A percentile compares a stretch with the other conserved stretches of the same genome.
phyloP scores from a whole-genome alignment of 2,113 vertebrate genomes.

The Grallaria varia region DNA sequence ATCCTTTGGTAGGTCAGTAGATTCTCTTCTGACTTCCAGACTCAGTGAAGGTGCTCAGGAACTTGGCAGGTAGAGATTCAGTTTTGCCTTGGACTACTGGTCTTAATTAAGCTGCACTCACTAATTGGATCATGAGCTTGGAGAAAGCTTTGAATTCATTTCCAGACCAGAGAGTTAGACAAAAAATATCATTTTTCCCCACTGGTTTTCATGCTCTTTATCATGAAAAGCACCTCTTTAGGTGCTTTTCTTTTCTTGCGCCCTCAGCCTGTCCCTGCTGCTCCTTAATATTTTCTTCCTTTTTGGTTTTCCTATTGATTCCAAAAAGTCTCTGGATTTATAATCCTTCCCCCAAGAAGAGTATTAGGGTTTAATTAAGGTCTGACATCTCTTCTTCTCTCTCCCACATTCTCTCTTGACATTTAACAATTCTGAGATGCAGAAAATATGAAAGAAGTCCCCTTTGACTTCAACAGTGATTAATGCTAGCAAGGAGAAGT shows the following conservation, averaged over 20 bases:
- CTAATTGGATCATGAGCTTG: neutral
- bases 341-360: neutral
- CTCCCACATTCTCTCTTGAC: neutral
- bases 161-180: neutral
- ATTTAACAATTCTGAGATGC: neutral
- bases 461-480: conserved; percentile 10
- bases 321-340: neutral
- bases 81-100: neutral
- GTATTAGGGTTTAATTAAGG: neutral
- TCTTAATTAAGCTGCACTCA: neutral
- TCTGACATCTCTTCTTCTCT: neutral
- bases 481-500: neutral
- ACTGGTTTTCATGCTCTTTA: neutral
- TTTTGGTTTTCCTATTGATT: neutral
- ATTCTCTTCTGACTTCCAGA: neutral
- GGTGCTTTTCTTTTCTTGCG: neutral
- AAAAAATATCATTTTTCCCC: neutral
- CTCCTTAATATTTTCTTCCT: neutral
- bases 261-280: neutral
- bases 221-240: neutral
- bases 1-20: neutral
- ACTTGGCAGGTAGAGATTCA: neutral
- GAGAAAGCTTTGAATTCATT: neutral
- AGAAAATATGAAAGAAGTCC: neutral
- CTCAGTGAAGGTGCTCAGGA: neutral